Percentiles rank a stretch among this genome's conserved stretches.
These are phyloP conservation scores for Acanthaster planci DNA, from an alignment of 35 echinoderm and acorn worm species.

Conservation along the genomic window DNA sequence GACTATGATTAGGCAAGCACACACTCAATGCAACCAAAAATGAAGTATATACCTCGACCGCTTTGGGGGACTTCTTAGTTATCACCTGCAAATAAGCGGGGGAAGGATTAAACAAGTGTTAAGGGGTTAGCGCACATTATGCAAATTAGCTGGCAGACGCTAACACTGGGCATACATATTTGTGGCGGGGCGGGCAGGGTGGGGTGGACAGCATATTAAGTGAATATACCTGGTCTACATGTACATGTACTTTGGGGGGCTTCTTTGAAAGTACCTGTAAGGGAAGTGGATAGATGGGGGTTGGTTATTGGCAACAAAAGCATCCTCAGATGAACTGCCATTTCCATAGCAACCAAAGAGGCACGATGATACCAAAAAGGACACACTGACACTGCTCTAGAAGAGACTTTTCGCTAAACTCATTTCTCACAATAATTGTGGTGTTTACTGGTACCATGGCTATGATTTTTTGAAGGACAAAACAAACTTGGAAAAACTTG, in stretches of 20 bases:
- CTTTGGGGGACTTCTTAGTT: constrained; percentile 23
- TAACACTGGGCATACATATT: background rate
- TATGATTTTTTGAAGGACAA: too few species aligned
- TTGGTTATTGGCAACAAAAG: constrained; percentile 14
- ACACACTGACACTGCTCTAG: too few species aligned
- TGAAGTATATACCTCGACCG: background rate
- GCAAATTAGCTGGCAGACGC: background rate
- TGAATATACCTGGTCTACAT: constrained; percentile 52
- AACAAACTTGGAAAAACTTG: too few species aligned
- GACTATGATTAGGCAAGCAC: background rate
- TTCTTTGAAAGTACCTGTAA: constrained; percentile 55
- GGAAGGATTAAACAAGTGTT: background rate
- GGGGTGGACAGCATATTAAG: constrained; percentile 23
- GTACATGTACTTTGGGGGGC: constrained; percentile 42
- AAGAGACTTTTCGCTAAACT: too few species aligned
- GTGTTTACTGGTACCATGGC: too few species aligned
- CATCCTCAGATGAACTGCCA: background rate
- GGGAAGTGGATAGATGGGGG: constrained; percentile 17
- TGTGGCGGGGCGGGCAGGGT: constrained; percentile 4
- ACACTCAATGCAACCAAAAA: background rate
- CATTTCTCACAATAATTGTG: too few species aligned
- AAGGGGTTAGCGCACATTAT: background rate
- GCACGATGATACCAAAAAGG: background rate
- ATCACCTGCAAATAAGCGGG: constrained; percentile 2
- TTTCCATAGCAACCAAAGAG: background rate